Percentiles rank a stretch among this genome's conserved stretches.
These are phyloP conservation scores for Berghia stephanieae DNA, from an alignment of 1,140 invertebrate species.

Conservation along the genomic window DNA sequence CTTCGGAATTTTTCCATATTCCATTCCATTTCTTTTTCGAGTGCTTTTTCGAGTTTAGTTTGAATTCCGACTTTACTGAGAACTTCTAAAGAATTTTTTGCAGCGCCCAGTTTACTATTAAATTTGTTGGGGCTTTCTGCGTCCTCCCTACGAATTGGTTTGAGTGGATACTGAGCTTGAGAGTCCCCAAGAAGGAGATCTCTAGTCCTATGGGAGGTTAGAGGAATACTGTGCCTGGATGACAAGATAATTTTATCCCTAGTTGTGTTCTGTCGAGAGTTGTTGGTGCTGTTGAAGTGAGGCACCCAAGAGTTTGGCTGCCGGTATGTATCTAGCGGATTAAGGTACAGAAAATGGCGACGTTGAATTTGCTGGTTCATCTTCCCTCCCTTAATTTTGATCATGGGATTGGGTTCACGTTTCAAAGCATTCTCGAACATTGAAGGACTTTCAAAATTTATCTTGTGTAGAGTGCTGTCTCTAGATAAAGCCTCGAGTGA, in stretches of 20 bases:
- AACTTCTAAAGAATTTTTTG: constrained; percentile 29
- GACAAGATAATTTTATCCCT: no score
- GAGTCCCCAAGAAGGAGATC: constrained; percentile 17
- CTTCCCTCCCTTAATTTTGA: background rate
- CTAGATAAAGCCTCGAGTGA: background rate
- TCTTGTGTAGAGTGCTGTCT: no score
- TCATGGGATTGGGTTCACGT: background rate
- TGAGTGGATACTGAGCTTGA: background rate
- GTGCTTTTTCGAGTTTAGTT: constrained; percentile 31
- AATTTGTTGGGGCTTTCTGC: constrained; percentile 20
- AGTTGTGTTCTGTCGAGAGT: background rate
- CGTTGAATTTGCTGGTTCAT: background rate
- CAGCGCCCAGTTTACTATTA: constrained; percentile 30
- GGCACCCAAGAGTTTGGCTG: background rate
- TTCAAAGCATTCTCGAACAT: background rate
- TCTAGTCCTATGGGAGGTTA: background rate
- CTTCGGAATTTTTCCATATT: constrained; percentile 31
- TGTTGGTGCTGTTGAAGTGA: background rate
- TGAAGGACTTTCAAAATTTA: no score
- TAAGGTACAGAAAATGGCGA: constrained; percentile 23
- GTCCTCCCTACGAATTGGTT: background rate
- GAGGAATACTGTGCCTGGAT: background rate
- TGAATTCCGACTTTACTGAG: constrained; percentile 26
- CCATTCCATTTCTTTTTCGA: constrained; percentile 26
- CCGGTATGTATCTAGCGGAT: constrained; percentile 28